Conservation (phyloP, 1,140 invertebrate species). For the Rhyacophila brunnea region DNA sequence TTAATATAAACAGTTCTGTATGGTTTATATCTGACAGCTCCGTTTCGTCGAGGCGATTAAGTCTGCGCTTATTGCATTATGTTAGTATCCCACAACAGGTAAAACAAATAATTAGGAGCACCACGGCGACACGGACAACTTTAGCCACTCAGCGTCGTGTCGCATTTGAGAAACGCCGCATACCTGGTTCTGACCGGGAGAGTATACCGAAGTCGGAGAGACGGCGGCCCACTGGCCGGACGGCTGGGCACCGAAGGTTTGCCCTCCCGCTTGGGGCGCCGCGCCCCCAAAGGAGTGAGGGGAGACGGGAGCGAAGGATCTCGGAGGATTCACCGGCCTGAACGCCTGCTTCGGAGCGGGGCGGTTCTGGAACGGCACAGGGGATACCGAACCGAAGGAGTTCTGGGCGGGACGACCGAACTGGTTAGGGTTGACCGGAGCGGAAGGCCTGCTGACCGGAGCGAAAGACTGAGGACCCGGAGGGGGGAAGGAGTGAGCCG, state of each 20-base stretch:
- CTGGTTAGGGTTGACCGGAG: not conserved
- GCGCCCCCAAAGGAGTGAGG: not conserved
- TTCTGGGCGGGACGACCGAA: no score
- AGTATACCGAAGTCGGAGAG: conserved; percentile 3
- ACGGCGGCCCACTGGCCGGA: conserved; percentile 20
- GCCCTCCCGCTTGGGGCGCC: not conserved
- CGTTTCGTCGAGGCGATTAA: no score
- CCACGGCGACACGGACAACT: no score
- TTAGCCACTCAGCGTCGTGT: not conserved
- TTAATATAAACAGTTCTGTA: no score
- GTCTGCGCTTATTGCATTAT: no score
- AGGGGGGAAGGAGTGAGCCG: conserved; percentile 32
- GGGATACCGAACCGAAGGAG: not conserved
- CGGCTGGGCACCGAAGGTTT: not conserved
- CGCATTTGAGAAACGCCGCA: conserved; percentile 33
- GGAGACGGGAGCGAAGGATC: conserved; percentile 14
- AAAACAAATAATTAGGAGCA: no score
- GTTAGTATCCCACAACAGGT: no score
- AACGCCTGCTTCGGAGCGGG: not conserved
- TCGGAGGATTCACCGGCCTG: not conserved
- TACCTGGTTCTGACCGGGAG: conserved; percentile 29
- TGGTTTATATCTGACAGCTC: no score
- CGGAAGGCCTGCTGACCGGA: conserved; percentile 4
- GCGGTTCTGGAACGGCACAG: not conserved
- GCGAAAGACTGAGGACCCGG: conserved; percentile 19